Conservation (phyloP, 2,888 invertebrate genomes). For the Papilio demoleus region DNA sequence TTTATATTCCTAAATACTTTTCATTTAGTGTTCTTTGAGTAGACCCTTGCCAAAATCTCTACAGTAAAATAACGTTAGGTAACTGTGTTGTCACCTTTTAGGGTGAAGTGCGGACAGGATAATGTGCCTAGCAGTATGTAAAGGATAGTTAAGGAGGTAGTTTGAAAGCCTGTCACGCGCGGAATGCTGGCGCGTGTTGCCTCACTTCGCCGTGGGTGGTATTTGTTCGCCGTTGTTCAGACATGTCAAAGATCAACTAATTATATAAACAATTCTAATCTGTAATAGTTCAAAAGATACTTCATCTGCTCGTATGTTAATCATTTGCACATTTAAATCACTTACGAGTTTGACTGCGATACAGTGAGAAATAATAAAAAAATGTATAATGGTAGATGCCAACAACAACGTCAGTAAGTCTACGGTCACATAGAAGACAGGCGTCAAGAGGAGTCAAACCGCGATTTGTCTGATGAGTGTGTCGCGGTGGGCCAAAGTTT, state of each 20-base stretch:
- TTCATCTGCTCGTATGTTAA: background rate
- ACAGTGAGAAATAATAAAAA: too few species aligned
- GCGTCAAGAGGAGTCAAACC: too few species aligned
- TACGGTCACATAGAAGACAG: too few species aligned
- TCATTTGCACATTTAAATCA: background rate
- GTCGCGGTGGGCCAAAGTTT: too few species aligned
- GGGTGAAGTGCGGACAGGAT: conserved; percentile 6
- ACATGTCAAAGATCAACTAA: conserved; percentile 4
- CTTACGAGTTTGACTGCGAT: background rate
- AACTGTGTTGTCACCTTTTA: background rate
- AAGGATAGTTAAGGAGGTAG: background rate
- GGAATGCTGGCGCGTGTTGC: background rate
- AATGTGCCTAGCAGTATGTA: conserved; percentile 9
- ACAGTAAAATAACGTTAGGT: background rate
- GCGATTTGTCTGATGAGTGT: too few species aligned
- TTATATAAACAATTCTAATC: conserved; percentile 8
- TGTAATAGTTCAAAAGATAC: background rate
- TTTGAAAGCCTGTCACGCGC: conserved; percentile 15
- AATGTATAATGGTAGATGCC: too few species aligned
- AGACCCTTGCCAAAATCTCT: background rate
- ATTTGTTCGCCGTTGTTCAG: conserved; percentile 8
- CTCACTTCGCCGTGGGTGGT: conserved; percentile 27
- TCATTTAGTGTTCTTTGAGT: too few species aligned
- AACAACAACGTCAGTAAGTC: too few species aligned
- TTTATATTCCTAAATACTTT: too few species aligned